Percentiles rank a stretch among this genome's conserved stretches.
phyloP scores from a whole-genome alignment of 2,797 vertebrate genomes.

The Enteromius thamalakanensis region DNA sequence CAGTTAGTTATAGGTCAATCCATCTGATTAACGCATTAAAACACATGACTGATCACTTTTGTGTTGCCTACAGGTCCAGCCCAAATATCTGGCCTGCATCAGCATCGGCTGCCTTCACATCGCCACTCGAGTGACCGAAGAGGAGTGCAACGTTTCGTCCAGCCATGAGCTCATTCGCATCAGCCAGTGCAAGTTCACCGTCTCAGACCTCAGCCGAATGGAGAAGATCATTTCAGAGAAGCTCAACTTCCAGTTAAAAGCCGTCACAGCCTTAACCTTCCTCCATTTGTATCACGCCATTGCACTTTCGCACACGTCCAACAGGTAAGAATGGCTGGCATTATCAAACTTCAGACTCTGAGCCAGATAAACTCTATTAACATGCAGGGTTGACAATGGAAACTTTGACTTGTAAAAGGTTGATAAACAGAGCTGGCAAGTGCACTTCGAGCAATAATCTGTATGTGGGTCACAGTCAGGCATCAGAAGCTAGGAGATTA shows the following conservation, averaged over 20 bases:
- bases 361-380: background rate
- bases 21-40: background rate
- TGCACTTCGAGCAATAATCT: constrained; percentile 21
- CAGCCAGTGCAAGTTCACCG: constrained; percentile 94
- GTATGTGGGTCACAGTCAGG: constrained; percentile 28
- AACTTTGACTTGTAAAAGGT: background rate
- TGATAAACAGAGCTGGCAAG: background rate
- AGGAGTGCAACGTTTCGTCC: constrained; percentile 87
- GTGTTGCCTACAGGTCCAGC: constrained; percentile 83
- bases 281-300: constrained; percentile 94
- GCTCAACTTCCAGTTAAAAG: constrained; percentile 91
- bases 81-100: constrained; percentile 95
- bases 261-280: constrained; percentile 97
- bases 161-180: constrained; percentile 93
- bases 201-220: constrained; percentile 93
- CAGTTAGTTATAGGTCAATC: background rate
- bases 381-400: background rate
- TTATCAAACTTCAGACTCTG: background rate
- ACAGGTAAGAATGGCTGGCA: constrained; percentile 79
- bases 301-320: constrained; percentile 83
- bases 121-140: constrained; percentile 86
- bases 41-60: constrained; percentile 31
- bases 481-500: constrained; percentile 19
- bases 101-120: constrained; percentile 93
- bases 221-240: constrained; percentile 95